Evolutionary conservation across 30 jellyfish, hydroid and myxozoan species (phyloP), one percentile per base, ranked within the genome.

Genomic region (Aurelia sp.): DNA sequence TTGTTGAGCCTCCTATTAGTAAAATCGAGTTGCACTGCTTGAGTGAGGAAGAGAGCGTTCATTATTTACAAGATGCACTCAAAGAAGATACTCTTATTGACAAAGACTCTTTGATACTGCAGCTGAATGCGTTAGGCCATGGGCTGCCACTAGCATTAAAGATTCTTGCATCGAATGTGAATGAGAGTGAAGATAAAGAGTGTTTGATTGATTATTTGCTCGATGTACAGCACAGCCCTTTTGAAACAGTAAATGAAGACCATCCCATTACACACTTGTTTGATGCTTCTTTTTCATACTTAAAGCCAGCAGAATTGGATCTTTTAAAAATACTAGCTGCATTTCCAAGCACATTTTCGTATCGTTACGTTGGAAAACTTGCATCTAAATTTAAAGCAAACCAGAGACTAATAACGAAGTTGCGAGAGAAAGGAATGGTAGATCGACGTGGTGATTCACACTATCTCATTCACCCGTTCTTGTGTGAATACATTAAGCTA

Each of bases 131-230:
- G n/a, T 66, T 16, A 40, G 44, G 77, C 18, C 40, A 66, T 18
- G 77, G 77, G 44, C 35, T 66, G 58, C 77, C 77, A 21, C 48
- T 66, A 8, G 77, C 77, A 16, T 48, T 66, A 7, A 66, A 66
- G 48, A 66, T 66, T 27, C 48, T 66, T 16, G 48, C 48, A 18
- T 18, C 35, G 35, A 48, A 19, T 8, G 77, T 66, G n/a, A 66
- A 66, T 18, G n/a, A 19, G 35, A 48, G 53, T 27, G 77, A 66
- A 19, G 48, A 66, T 27, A 5, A 16, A 18, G 48, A 19, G 48
- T 66, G 44, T 22, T 48, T 66, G n/a, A 18, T 21, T 30, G 77
- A 66, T 18, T 66, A 66, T 66, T 19, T 66, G 53, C 11, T 3
- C 9, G 77, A 66, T 21, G 77, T 66, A 21, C 18, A 66, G 9